Conservation (phyloP, 1,140 invertebrate genomes). For the Bursaphelenchus mucronatus region DNA sequence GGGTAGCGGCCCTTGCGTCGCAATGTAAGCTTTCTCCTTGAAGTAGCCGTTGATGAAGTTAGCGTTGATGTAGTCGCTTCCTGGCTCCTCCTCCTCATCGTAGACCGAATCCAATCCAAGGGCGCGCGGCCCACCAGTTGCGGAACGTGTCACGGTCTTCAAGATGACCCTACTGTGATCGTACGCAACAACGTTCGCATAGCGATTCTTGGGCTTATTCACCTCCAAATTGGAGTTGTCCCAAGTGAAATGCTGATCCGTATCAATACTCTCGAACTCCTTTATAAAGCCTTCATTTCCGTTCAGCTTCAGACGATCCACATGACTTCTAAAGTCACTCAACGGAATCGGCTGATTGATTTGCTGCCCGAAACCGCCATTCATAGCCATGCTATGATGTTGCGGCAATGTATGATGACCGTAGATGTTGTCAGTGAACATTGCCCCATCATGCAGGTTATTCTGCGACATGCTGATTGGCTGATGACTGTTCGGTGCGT, state of each 20-base stretch:
- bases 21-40: conserved; percentile 92
- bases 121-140: conserved; percentile 2
- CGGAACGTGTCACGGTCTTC: conserved; percentile 66
- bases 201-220: conserved; percentile 94
- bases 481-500: conserved; percentile 24
- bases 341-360: conserved; percentile 76
- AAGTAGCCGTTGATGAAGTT: conserved; percentile 95
- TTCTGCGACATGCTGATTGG: conserved; percentile 23
- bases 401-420: background rate
- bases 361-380: conserved; percentile 69
- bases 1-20: conserved; percentile 84
- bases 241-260: conserved; percentile 99
- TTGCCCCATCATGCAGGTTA: conserved; percentile 32
- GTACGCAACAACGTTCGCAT: conserved; percentile 97
- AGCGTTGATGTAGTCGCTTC: conserved; percentile 96
- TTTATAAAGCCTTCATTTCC: conserved; percentile 85
- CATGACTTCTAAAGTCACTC: conserved; percentile 84
- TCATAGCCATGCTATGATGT: background rate
- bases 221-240: conserved; percentile 95
- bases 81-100: conserved; percentile 68
- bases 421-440: conserved; percentile 12
- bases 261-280: conserved; percentile 75
- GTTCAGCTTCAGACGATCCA: conserved; percentile 87
- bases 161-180: conserved; percentile 98
- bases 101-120: conserved; percentile 19